Conservation (phyloP, 2,113 vertebrate species). For the Camelus dromedarius region DNA sequence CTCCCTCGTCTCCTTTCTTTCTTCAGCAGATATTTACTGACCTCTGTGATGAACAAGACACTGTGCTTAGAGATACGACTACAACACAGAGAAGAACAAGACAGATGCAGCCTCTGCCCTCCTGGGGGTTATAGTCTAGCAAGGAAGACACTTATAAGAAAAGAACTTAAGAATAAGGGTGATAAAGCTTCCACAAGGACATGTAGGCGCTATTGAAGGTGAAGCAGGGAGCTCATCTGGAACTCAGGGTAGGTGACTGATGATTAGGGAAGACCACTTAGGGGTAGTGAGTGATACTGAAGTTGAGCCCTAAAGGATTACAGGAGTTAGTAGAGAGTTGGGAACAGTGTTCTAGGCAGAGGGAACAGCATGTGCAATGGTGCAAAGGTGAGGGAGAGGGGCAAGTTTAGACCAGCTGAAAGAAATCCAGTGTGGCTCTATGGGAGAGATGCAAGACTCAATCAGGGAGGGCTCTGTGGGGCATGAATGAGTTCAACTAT, state of each 20-base stretch:
- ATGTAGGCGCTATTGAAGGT: background rate
- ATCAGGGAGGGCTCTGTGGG: background rate
- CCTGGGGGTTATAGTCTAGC: background rate
- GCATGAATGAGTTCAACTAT: background rate
- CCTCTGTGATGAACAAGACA: background rate
- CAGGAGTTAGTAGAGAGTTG: background rate
- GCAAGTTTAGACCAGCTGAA: background rate
- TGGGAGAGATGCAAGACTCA: background rate
- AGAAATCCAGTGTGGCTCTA: background rate
- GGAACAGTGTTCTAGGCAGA: background rate
- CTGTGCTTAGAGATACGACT: background rate
- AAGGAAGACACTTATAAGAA: background rate
- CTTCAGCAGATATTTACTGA: constrained; percentile 16
- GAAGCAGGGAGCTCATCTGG: background rate
- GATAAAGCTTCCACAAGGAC: background rate
- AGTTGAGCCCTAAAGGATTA: background rate
- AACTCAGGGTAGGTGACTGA: too few relatives aligned
- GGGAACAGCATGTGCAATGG: background rate
- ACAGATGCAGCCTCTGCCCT: background rate
- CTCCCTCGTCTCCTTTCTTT: background rate
- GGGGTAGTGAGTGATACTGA: background rate
- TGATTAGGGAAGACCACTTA: background rate
- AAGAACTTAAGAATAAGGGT: background rate
- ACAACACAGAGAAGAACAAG: background rate
- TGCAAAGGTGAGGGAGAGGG: background rate